phyloP scores from a whole-genome alignment of 2,113 vertebrate genomes.

The Syngnathoides biaculeatus region DNA sequence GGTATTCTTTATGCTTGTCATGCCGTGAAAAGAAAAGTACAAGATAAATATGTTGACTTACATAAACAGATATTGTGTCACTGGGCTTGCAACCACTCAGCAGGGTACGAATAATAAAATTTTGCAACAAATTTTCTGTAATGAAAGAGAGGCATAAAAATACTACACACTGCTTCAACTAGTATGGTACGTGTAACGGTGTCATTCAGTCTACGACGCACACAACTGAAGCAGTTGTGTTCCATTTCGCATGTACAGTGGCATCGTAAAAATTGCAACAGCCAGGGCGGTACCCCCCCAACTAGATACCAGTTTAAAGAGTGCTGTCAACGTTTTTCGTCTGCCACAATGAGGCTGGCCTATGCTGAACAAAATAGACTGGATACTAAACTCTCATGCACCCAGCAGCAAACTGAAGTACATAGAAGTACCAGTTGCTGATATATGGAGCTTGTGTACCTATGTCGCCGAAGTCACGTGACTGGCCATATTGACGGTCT shows the following conservation, averaged over 20 bases:
- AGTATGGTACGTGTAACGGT: too few species aligned
- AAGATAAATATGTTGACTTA: constrained; percentile 3
- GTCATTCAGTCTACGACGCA: background rate
- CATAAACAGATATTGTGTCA: background rate
- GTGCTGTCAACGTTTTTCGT: constrained; percentile 24
- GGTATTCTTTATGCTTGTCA: constrained; percentile 28
- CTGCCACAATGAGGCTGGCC: constrained; percentile 18
- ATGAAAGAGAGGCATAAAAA: background rate
- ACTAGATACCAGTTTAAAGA: constrained; percentile 28
- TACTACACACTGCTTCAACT: background rate
- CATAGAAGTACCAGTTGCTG: constrained; percentile 41
- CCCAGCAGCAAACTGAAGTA: constrained; percentile 18
- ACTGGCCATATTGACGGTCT: too few species aligned
- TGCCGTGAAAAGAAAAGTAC: constrained; percentile 22
- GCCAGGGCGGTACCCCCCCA: constrained; percentile 21
- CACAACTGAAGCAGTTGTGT: background rate
- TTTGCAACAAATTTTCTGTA: background rate
- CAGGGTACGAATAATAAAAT: background rate
- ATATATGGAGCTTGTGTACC: too few species aligned
- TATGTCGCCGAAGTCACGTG: too few species aligned
- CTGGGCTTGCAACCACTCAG: background rate
- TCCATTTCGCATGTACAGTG: constrained; percentile 10
- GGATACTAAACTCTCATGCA: constrained; percentile 41
- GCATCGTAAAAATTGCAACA: constrained; percentile 12
- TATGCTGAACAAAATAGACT: constrained; percentile 36